phyloP scores from a whole-genome alignment of 1,140 invertebrate genomes.

The Chrysoperla carnea region DNA sequence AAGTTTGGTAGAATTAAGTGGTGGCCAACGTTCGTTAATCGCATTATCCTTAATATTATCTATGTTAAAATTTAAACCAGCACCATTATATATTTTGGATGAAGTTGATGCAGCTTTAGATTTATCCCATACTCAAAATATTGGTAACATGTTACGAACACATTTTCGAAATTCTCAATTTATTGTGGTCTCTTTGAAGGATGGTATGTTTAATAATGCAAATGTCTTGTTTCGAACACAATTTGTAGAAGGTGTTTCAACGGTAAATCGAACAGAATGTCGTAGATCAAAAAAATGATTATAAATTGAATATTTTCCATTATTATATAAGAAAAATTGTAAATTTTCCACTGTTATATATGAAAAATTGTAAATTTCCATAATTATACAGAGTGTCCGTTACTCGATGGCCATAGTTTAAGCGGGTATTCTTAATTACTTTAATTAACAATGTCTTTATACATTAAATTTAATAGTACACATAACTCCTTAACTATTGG shows the following conservation, averaged over 20 bases:
- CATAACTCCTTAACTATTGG: no score
- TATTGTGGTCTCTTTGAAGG: constrained; percentile 96
- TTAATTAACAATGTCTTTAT: no score
- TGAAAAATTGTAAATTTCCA: no score
- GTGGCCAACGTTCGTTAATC: constrained; percentile 91
- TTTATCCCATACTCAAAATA: constrained; percentile 97
- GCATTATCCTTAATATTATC: constrained; percentile 92
- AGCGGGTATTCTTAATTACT: no score
- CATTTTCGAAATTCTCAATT: constrained; percentile 96
- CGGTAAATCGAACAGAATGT: constrained; percentile 50
- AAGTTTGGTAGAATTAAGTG: constrained; percentile 85
- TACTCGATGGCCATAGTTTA: no score
- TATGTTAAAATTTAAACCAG: constrained; percentile 93
- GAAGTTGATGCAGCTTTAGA: constrained; percentile 98
- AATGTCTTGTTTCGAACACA: constrained; percentile 93
- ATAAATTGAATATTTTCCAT: no score
- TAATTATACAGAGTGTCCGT: no score
- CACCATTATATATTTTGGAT: constrained; percentile 96
- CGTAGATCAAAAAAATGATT: no score
- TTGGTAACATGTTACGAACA: constrained; percentile 84
- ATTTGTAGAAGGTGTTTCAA: constrained; percentile 92
- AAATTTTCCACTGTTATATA: no score
- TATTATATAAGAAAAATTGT: no score
- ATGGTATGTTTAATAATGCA: constrained; percentile 99
- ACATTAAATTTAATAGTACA: no score